These are phyloP conservation scores for Geodia barretti DNA, from an alignment of 37 sponge, comb jelly and placozoan species.

Conservation along the genomic window DNA sequence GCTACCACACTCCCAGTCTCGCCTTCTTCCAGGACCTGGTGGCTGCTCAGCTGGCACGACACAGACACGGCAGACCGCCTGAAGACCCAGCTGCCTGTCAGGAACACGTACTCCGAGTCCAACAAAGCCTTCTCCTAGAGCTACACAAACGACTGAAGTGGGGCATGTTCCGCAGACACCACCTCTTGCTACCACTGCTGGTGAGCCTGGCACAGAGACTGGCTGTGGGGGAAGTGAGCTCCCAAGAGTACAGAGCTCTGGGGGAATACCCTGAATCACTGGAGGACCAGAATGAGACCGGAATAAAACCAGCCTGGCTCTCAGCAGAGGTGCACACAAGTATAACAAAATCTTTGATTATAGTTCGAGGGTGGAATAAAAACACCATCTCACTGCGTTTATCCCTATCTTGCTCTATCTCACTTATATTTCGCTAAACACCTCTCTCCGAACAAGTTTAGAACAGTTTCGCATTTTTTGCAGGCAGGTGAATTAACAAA, in stretches of 20 bases:
- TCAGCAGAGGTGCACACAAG: background rate
- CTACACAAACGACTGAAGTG: slow-evolving; percentile 18
- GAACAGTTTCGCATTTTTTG: too few species aligned
- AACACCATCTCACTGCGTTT: too few species aligned
- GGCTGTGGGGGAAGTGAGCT: slow-evolving; percentile 2
- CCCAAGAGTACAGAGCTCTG: slow-evolving; percentile 17
- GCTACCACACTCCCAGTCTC: slow-evolving; percentile 23
- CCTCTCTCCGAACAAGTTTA: too few species aligned
- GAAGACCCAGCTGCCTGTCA: slow-evolving; percentile 14
- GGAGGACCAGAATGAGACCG: slow-evolving; percentile 2
- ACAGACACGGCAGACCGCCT: background rate
- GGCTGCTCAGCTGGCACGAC: background rate
- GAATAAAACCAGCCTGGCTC: background rate
- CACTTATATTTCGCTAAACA: too few species aligned
- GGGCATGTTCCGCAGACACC: slow-evolving; percentile 37
- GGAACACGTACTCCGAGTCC: slow-evolving; percentile 27
- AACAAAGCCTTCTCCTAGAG: slow-evolving; percentile 19
- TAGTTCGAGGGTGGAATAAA: background rate
- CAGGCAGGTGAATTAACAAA: too few species aligned
- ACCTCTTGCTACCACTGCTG: slow-evolving; percentile 39
- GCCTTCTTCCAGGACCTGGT: slow-evolving; percentile 17
- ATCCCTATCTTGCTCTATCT: too few species aligned
- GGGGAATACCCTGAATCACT: background rate
- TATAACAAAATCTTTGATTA: background rate
- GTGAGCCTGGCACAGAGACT: slow-evolving; percentile 15